Conservation (phyloP, 35 echinoderm and acorn worm genomes). For the Ophioderma brevispina region DNA sequence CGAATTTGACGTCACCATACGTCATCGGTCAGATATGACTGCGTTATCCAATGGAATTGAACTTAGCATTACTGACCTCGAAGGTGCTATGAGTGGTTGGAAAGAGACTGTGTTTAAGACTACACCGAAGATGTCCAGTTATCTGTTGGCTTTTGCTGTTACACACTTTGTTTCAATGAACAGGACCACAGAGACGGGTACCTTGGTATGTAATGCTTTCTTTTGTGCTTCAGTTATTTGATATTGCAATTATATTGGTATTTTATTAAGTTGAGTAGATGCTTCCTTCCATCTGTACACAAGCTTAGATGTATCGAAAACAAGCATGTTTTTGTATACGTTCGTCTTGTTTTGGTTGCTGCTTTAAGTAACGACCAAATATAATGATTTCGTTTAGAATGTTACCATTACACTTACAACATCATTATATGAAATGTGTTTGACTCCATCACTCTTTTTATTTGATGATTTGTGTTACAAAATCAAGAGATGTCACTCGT, state of each 20-base stretch:
- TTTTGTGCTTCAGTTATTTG: background rate
- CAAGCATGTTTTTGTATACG: no score
- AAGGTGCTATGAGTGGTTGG: conserved; percentile 4
- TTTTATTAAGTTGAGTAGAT: background rate
- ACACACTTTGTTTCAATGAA: conserved; percentile 53
- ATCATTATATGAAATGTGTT: no score
- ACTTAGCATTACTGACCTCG: background rate
- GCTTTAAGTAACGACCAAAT: no score
- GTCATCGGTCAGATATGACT: conserved; percentile 59
- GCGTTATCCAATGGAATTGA: conserved; percentile 72
- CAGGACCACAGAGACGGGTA: background rate
- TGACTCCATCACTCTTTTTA: no score
- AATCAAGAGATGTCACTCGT: no score
- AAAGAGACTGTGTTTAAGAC: conserved; percentile 53
- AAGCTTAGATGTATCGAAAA: no score
- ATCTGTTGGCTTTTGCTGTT: conserved; percentile 73
- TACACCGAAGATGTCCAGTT: conserved; percentile 73
- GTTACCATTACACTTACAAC: no score
- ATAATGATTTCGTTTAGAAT: no score
- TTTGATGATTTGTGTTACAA: no score
- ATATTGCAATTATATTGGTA: background rate
- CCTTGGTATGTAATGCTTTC: conserved; percentile 30
- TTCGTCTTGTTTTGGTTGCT: no score
- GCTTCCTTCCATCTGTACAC: background rate
- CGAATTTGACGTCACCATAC: conserved; percentile 61